Evolutionary conservation across 2,888 invertebrate genomes (phyloP).

Genomic region (Rambutsinella grinnellia): DNA sequence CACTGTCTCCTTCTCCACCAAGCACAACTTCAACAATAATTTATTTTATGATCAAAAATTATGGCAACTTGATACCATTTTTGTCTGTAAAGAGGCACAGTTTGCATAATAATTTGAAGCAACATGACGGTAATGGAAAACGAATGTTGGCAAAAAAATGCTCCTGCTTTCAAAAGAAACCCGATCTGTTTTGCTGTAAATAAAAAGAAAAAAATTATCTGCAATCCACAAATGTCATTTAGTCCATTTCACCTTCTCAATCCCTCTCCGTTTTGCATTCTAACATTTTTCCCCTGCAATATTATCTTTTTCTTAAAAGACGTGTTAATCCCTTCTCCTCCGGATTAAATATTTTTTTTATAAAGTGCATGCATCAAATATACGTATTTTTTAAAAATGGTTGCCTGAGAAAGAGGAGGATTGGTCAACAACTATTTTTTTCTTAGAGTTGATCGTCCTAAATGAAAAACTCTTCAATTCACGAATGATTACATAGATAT

Average conservation of each 20-base stretch:
- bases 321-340: neutral
- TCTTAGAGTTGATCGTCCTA: neutral
- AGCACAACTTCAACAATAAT: no score
- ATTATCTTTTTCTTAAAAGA: neutral
- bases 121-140: conserved; percentile 26
- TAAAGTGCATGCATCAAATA: no score
- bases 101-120: conserved; percentile 1
- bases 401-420: no score
- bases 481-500: neutral
- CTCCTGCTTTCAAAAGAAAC: no score
- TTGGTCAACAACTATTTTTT: neutral
- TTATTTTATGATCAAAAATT: neutral
- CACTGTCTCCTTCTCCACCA: no score
- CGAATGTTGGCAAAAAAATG: conserved; percentile 4
- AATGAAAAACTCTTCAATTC: conserved; percentile 4
- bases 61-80: conserved; percentile 7
- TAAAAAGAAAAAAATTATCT: neutral
- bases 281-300: neutral
- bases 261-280: neutral
- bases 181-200: conserved; percentile 18
- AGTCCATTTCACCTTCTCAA: neutral
- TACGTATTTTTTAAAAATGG: no score
- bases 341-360: no score
- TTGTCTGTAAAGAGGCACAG: neutral
- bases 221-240: neutral